Base-by-base conservation (phyloP, 2,113 vertebrate genomes). In the Cyprinodon variegatus region DNA sequence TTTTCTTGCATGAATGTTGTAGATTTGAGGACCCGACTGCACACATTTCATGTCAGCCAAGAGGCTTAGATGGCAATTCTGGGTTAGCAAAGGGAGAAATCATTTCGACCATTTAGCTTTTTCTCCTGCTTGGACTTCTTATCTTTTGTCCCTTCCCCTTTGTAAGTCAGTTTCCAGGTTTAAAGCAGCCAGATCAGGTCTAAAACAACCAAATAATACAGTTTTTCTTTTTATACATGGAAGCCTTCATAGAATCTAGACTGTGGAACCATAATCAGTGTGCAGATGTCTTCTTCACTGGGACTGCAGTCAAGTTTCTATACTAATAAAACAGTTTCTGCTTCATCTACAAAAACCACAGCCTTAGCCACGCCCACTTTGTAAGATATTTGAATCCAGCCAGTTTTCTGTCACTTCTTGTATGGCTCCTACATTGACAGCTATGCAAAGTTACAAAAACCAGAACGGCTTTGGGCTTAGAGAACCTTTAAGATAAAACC, bases 121-220 rank as follows among this genome's bases (percentile, higher is more conserved):
- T 36, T n/a, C 70, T 61, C 50, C 39, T 61, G 37, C 61, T 7
- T 60, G 72, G 62, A 78, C 68, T 38, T 57, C 66, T 78, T 68
- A 83, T 66, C 61, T 78, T 72, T 73, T 45, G 29, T 72, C 46
- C 37, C 1, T 41, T 60, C 10, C 68, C 65, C 41, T 72, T 67
- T 60, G 68, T 78, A 65, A 84, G 82, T 83, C 79, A 79, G 61
- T 70, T 60, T 80, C 80, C 90, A 88, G 88, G 86, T 89, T 78
- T 53, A 77, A 68, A n/a, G 70, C 61, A 83, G n/a, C 61, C 69
- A 85, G 81, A 89, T 90, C 87, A 91, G 90, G 84, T 91, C 67
- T 37, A 57, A 78, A 83, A 77, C 79, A 85, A 90, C 82, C 87
- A 88, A 89, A 90, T 76, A 77, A 38, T 3, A 76, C 53, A 78